Evolutionary conservation across 2,113 vertebrate genomes (phyloP), one percentile per base, ranked within the genome.

Genomic region (Oreochromis aureus): DNA sequence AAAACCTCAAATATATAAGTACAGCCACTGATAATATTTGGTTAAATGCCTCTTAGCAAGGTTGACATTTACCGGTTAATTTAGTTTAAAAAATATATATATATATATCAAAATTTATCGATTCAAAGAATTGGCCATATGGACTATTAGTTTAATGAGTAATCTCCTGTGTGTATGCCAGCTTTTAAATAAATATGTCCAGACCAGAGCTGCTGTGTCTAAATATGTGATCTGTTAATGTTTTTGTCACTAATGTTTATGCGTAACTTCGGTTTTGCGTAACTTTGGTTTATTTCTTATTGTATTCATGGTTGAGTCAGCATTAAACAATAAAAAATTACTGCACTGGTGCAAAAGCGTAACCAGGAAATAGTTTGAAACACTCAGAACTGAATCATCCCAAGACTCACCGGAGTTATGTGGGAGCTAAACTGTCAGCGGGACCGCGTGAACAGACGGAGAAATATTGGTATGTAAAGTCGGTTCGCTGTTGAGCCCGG

Each of bases 51-150:
- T 6, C 59, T 11, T 34, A 11, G 59, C 59, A 63, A 59, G 7
- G 27, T 32, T 32, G 5, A 59, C 56, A 59, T 7, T 7, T 34
- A 34, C 27, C 9, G 7, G 27, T 32, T 0, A 1, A 18, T 32
- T 32, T 58, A 1, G 0, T 59, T 30, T 58, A 27, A 30, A 2
- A 59, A 8, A 9, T 27, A 13, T 13, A 27, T 7, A 27, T 15
- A 0, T 1, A 27, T 15, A 0, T 1, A 0, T 36, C 2, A 7
- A 39, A n/a, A 66, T 12, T 2, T 5, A 22, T 15, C 41, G 11
- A 13, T 69, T 15, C 36, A 9, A 69, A 7, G 5, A 7, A 15
- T 8, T 69, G 63, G 36, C 63, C 63, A 24, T 34, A 63, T 63
- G 34, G 18, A 3, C 34, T 0, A 22, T 66, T 39, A 36, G 10